phyloP scores from a whole-genome alignment of 2,113 vertebrate species.

The Lophura nycthemera region DNA sequence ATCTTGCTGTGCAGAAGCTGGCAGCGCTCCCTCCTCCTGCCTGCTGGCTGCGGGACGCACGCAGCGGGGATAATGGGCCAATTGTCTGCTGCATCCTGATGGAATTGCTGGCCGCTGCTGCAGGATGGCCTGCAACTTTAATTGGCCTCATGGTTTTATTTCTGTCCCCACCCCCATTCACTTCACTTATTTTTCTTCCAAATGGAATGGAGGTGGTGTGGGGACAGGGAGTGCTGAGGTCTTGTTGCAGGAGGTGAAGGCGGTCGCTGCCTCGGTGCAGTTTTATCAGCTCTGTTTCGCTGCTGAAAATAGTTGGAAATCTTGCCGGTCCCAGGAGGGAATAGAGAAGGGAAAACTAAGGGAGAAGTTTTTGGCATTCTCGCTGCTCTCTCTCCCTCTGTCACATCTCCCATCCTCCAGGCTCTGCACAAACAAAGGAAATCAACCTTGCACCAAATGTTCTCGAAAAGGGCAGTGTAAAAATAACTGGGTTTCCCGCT shows the following conservation, averaged over 20 bases:
- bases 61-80: slow-evolving; percentile 51
- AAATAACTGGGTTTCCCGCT: slow-evolving; percentile 43
- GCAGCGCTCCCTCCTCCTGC: slow-evolving; percentile 23
- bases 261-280: background rate
- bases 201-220: slow-evolving; percentile 21
- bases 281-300: slow-evolving; percentile 6
- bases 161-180: slow-evolving; percentile 20
- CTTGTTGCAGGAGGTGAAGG: background rate
- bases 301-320: background rate
- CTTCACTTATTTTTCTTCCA: slow-evolving; percentile 49
- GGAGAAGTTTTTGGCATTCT: background rate
- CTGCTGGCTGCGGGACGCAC: slow-evolving; percentile 37
- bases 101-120: slow-evolving; percentile 54
- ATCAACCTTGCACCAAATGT: slow-evolving; percentile 4
- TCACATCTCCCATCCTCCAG: slow-evolving; percentile 5
- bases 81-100: slow-evolving; percentile 58
- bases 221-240: slow-evolving; percentile 23
- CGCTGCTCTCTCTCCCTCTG: background rate
- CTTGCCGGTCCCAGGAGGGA: background rate
- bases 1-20: slow-evolving; percentile 51
- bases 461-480: slow-evolving; percentile 2
- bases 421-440: slow-evolving; percentile 50
- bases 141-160: slow-evolving; percentile 62
- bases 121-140: slow-evolving; percentile 47
- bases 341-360: slow-evolving; percentile 14